Evolutionary conservation across 2,797 vertebrate genomes (phyloP), one percentile per base, ranked within the genome.

Genomic region (Epinephelus coioides): DNA sequence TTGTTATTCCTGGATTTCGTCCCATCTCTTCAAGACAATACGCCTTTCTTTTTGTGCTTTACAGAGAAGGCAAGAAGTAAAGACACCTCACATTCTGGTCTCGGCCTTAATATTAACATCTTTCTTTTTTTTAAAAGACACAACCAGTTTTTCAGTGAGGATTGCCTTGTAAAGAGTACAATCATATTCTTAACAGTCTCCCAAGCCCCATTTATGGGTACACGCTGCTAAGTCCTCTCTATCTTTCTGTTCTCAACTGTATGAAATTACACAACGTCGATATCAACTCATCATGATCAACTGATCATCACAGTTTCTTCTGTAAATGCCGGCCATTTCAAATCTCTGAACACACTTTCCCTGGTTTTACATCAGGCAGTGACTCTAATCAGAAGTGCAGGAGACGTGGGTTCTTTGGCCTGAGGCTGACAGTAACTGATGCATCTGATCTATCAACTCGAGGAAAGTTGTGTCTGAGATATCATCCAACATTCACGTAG

Each of bases 341-440:
- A 21, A 56, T 76, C 65, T 72, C 43, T 54, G 47, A 79, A 73
- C 74, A 76, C 80, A 73, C 70, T 13, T 71, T 78, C 46, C 55
- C 62, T 77, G 59, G 21, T 74, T 88, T 55, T 23, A 75, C 78
- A 73, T 76, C 78, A 73, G 73, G 68, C 78, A 76, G 40, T 38
- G 62, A 83, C 55, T 73, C 71, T 34, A 53, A 74, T 79, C 73
- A 77, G 63, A 82, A 63, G 59, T 66, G 74, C 69, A 81, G 79
- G 68, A 87, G 69, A 83, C 64, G 59, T n/a, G 76, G 81, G 80
- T 67, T 91, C 89, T 92, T 94, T 92, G 93, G 90, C 88, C 86
- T 88, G 84, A 85, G 76, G 86, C 77, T 46, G 71, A 81, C 54
- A 59, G 44, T 15, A 54, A 81, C 69, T 53, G 64, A 72, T 64